Percentiles rank a stretch among this genome's conserved stretches.
Conservation (phyloP, 2,113 vertebrate genomes). For the Columba janthina region DNA sequence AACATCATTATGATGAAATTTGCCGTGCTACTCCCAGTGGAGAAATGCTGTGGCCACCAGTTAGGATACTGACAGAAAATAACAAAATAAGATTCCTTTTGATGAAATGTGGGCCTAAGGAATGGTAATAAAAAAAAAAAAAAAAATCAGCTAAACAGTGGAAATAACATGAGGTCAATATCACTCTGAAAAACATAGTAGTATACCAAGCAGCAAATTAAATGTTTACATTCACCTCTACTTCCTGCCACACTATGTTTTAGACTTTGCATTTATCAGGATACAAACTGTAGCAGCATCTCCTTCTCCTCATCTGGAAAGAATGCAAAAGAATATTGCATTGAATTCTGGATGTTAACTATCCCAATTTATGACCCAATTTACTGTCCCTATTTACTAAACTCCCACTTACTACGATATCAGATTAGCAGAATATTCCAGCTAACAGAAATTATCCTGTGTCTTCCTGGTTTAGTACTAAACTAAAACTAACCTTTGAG, state of each 20-base stretch:
- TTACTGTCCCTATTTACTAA: not conserved
- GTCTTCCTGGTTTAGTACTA: not conserved
- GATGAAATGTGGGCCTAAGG: not conserved
- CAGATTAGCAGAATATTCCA: not conserved
- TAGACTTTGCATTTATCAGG: not conserved
- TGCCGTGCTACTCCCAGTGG: not conserved
- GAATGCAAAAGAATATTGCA: not conserved
- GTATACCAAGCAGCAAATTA: not conserved
- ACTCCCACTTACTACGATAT: not conserved
- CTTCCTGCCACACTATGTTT: not conserved
- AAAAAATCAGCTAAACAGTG: not conserved
- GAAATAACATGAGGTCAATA: not conserved
- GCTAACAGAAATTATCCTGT: not conserved
- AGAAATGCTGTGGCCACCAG: not conserved
- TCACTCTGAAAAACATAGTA: not conserved
- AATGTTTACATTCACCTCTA: not conserved
- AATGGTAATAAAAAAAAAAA: not conserved
- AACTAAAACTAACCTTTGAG: not conserved
- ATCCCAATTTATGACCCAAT: not conserved
- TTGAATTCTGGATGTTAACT: not conserved
- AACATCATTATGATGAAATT: not conserved
- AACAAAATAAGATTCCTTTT: not conserved
- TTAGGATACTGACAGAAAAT: not conserved
- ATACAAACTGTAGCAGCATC: not conserved
- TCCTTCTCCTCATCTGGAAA: not conserved